These are phyloP conservation scores for Platyura marginata DNA, from an alignment of 1,140 invertebrate genomes.

Conservation along the genomic window DNA sequence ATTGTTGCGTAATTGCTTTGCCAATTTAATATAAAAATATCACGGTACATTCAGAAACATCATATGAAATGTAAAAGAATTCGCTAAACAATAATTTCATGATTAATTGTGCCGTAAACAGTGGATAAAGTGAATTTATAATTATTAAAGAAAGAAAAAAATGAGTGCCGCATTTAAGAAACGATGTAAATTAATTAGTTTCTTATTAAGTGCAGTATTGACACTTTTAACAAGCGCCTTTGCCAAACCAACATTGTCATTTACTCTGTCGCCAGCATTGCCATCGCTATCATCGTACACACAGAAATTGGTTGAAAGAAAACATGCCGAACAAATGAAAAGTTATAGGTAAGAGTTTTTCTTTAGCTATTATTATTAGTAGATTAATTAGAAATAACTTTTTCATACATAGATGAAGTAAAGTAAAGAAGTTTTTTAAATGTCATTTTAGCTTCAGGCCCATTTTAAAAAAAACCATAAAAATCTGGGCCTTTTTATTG, in stretches of 20 bases:
- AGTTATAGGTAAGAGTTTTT: slow-evolving; percentile 18
- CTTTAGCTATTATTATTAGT: not conserved
- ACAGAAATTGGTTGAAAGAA: slow-evolving; percentile 21
- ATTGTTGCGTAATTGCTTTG: too few species aligned
- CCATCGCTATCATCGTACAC: slow-evolving; percentile 19
- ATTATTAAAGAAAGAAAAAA: too few species aligned
- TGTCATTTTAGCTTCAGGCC: not conserved
- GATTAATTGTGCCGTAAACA: too few species aligned
- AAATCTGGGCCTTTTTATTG: not conserved
- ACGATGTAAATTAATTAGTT: slow-evolving; percentile 10
- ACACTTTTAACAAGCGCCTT: slow-evolving; percentile 14
- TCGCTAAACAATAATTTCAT: too few species aligned
- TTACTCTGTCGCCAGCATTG: slow-evolving; percentile 18
- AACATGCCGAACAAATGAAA: slow-evolving; percentile 22
- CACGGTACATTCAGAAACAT: too few species aligned
- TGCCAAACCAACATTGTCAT: slow-evolving; percentile 20
- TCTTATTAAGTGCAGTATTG: slow-evolving; percentile 13
- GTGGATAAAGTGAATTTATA: too few species aligned
- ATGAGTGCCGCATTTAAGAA: not conserved
- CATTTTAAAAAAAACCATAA: not conserved
- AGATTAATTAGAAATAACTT: not conserved
- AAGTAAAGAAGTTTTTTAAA: not conserved
- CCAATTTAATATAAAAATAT: too few species aligned
- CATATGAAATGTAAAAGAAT: too few species aligned
- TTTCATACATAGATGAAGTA: too few species aligned